Conservation (phyloP, 2,888 invertebrate species). For the Axea sp. region DNA sequence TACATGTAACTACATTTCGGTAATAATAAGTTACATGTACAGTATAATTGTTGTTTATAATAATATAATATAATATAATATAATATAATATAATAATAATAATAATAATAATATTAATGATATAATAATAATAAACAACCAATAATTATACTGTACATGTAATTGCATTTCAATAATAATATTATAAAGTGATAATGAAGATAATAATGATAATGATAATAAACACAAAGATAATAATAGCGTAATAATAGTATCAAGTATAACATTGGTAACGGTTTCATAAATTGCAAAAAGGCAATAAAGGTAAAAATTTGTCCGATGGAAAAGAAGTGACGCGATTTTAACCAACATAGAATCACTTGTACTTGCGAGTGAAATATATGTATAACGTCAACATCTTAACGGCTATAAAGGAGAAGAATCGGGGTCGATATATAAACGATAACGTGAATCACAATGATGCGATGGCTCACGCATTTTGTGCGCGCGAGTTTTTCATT, state of each 20-base stretch:
- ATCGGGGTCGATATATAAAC: constrained; percentile 73
- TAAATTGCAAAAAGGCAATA: constrained; percentile 67
- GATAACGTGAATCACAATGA: constrained; percentile 79
- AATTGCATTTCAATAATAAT: constrained; percentile 67
- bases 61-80: too few species aligned
- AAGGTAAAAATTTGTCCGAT: constrained; percentile 63
- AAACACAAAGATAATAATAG: constrained; percentile 68
- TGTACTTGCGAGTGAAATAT: constrained; percentile 73
- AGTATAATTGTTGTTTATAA: too few species aligned
- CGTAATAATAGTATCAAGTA: constrained; percentile 67
- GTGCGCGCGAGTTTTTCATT: constrained; percentile 62
- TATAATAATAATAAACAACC: constrained; percentile 51
- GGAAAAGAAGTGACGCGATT: constrained; percentile 62
- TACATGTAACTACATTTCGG: constrained; percentile 63
- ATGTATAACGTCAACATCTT: constrained; percentile 79
- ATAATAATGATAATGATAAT: constrained; percentile 72
- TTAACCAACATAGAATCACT: constrained; percentile 67
- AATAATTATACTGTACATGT: constrained; percentile 64
- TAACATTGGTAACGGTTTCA: constrained; percentile 77
- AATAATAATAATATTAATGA: constrained; percentile 67
- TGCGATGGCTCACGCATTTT: constrained; percentile 71
- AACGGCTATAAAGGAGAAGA: constrained; percentile 71
- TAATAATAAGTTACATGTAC: too few species aligned
- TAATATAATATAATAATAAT: constrained; percentile 64
- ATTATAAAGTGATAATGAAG: constrained; percentile 69